phyloP scores from a whole-genome alignment of 2,888 invertebrate genomes.

The Nasonovia ribisnigri region DNA sequence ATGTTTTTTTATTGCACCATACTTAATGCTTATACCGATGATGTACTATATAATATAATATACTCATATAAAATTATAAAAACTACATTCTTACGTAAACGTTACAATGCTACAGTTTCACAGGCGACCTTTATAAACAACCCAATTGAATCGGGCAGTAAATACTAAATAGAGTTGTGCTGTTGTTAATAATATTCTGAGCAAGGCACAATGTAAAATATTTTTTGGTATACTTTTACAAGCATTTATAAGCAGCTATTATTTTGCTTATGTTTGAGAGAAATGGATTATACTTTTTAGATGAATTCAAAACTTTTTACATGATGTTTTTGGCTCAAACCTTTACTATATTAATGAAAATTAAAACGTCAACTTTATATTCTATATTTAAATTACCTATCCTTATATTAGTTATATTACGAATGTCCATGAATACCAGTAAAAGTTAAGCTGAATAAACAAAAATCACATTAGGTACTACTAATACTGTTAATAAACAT shows the following conservation, averaged over 20 bases:
- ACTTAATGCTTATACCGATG: background rate
- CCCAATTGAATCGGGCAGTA: background rate
- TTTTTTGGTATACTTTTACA: background rate
- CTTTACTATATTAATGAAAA: background rate
- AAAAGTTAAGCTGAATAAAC: background rate
- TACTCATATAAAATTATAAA: background rate
- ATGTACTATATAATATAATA: background rate
- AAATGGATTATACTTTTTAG: background rate
- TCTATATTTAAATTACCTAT: background rate
- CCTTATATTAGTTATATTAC: background rate
- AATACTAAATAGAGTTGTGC: background rate
- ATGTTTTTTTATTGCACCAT: background rate
- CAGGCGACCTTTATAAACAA: background rate
- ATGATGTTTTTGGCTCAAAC: background rate
- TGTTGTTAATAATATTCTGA: background rate
- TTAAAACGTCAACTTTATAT: background rate
- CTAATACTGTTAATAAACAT: background rate
- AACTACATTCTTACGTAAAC: background rate
- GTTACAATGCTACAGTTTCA: background rate
- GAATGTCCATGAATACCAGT: background rate
- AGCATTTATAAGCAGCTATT: background rate
- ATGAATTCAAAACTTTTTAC: background rate
- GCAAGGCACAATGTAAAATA: background rate
- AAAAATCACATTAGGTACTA: background rate
- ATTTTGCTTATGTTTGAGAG: background rate